Evolutionary conservation across 2,113 vertebrate species (phyloP), one percentile per base, ranked within the genome.

Genomic region (Lophura nycthemera): DNA sequence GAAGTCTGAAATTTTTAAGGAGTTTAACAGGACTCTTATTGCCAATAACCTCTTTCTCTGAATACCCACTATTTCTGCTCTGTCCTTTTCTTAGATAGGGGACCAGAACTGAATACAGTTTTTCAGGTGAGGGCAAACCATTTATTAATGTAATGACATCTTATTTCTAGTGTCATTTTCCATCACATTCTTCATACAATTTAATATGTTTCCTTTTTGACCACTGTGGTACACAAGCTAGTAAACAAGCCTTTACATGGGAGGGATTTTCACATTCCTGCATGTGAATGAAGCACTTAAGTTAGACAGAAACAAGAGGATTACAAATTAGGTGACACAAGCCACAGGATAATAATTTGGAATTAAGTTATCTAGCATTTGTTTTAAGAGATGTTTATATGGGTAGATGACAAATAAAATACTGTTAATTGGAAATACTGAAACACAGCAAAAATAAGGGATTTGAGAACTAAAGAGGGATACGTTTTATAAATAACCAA

Each of bases 41-140:
- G 70, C 50, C 69, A 36, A 60, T 91, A 81, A 81, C 15, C 20
- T 70, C 64, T 60, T 94, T 81, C 42, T 90, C 65, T 42, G 34
- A 88, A 90, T 43, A 76, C 47, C 47, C 40, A 6, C 64, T 93
- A 83, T 86, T 90, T 95, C 90, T 95, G 72, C 90, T 72, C 65
- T 93, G 57, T 94, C 85, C 69, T 86, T 77, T 80, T 91, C 94
- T 83, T 88, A 89, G 90, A 88, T 88, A 91, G 86, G 86, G 88
- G 56, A 95, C 90, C 69, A 95, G 86, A 94, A 86, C 86, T 95
- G 80, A 92, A 90, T 92, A 83, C 52, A 75, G 40, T 93, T 94
- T 96, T 90, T 70, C 76, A 95, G 79, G 79, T 91, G 95, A 94
- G 65, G 88, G 92, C 64, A 94, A 91, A 74, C 36, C 42, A 77